Evolutionary conservation across 1,140 invertebrate species (phyloP), one percentile per base, ranked within the genome.

Genomic region (Zaprionus kolodkinae): DNA sequence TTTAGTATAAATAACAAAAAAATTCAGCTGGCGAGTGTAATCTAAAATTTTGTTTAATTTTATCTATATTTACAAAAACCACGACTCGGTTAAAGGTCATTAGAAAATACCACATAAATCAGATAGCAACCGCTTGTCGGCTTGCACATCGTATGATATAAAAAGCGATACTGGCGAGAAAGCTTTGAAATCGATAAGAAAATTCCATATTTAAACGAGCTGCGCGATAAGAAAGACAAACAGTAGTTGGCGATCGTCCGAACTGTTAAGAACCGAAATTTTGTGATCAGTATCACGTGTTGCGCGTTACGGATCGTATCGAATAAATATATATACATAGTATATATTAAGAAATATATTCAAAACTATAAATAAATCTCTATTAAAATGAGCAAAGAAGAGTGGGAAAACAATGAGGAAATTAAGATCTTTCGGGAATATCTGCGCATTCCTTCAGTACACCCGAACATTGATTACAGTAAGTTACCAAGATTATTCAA

Each of bases 391-490:
- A 74, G 70, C 52, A 55, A 63, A 56, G n/a, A 65, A 6, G 61
- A 79, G 33, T 93, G 81, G 91, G 91, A 92, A 81, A 94, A 96
- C 81, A 92, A 94, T 91, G 93, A 94, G 91, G 96, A 96, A 89
- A 95, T 97, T 72, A 94, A 95, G 55, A 96, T 96, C 81, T 98
- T 98, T 91, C 94, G 95, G 30, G 95, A 97, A 91, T 98, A 98
- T 93, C 91, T 98, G 33, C 93, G 94, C 67, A 96, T 97, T 57
- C 96, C 96, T 1, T 96, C 96, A 6, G 96, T 97, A 4, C 97
- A 98, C 72, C 97, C 97, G 0, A 93, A 96, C 91, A 93, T 97
- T 30, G 94, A 98, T 93, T 98, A 98, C 93, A 79, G 83, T 88
- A 69, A 68, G 79, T 40, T 9, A n/a, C 9, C 0, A 56, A 15